Evolutionary conservation across 2,888 invertebrate species (phyloP), one percentile per base, ranked within the genome.

Genomic region (Euzophera pinguis): DNA sequence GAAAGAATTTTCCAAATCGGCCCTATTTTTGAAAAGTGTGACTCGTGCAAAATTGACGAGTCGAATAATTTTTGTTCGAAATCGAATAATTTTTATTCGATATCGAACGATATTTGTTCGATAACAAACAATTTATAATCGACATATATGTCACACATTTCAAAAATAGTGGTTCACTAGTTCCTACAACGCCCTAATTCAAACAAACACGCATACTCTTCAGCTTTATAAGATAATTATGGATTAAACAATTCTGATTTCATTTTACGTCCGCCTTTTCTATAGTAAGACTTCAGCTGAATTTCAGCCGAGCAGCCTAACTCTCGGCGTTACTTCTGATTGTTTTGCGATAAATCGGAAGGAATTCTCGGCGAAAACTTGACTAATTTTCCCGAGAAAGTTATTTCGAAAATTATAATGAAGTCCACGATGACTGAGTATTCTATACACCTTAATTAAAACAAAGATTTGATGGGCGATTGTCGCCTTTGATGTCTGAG

Each of bases 301-400:
- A 32, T 10, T 9, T 9, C 32, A 32, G 1, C 10, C 3, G 9
- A 10, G 32, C 7, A 10, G 32, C 7, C 32, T 7, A 14, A 14
- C 14, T 38, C 38, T 38, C 3, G 1, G 38, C 16, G 16, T 41
- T 3, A 41, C 10, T 32, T 32, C 14, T 71, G 73, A 77, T 75
- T 79, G 79, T 77, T 78, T 75, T 65, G 63, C 74, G 68, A 75
- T 79, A 77, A 81, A 78, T 81, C 73, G 68, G 62, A 66, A 69
- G 71, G 68, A 73, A 75, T 75, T 76, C 65, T 57, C 60, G 53
- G 58, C 61, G 63, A 66, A 62, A 64, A 63, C 66, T 71, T 61
- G 29, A 65, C 66, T 67, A 75, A 76, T 77, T 75, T 72, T 63
- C 54, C 48, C 47, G 16, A 34, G 34, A 60, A 75, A 75, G 69